phyloP scores from a whole-genome alignment of 2,113 vertebrate species.

The Alligator sinensis region DNA sequence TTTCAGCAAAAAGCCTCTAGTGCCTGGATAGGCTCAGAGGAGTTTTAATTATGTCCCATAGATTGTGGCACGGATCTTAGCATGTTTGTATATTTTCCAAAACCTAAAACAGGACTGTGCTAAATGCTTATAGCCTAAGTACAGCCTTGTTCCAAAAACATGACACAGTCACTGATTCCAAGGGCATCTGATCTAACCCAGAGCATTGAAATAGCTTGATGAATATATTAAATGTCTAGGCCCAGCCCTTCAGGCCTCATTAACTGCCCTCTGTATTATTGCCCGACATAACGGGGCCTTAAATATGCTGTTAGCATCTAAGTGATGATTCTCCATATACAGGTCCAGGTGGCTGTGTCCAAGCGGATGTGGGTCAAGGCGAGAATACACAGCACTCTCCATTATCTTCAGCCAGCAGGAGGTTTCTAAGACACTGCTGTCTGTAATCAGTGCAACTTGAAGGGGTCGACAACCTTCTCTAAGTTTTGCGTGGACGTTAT shows the following conservation, averaged over 20 bases:
- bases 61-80: background rate
- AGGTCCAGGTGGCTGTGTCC: background rate
- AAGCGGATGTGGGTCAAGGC: accelerated
- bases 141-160: background rate
- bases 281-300: background rate
- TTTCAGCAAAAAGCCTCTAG: background rate
- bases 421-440: background rate
- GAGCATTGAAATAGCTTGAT: background rate
- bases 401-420: background rate
- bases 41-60: background rate
- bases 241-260: background rate
- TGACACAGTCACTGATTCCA: accelerated
- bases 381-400: background rate
- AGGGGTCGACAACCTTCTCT: background rate
- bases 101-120: background rate
- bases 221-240: accelerated
- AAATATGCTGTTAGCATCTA: background rate
- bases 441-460: accelerated
- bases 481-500: background rate
- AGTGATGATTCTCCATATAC: background rate
- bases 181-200: background rate
- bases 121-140: background rate
- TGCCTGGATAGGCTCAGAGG: background rate
- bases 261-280: background rate
- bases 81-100: background rate